Evolutionary conservation across 1,140 invertebrate genomes (phyloP), one percentile per base, ranked within the genome.

Genomic region (Scaptomyza graminum): DNA sequence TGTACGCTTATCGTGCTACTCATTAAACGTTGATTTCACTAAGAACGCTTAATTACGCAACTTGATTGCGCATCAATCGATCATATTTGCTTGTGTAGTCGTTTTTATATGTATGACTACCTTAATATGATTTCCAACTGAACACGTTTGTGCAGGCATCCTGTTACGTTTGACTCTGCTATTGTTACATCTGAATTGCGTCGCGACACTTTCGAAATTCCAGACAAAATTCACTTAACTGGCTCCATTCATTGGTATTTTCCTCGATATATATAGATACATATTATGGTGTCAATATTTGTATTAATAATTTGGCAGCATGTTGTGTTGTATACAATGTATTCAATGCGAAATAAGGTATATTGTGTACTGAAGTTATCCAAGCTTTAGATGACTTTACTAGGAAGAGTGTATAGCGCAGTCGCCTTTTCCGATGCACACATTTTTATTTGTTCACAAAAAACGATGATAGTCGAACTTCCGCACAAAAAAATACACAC

Each of bases 231-330:
- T 25, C 12, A 16, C 39, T 22, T 41, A 12, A 55, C 16, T 3
- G 16, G 34, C 7, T 41, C 3, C 4, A 25, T 25, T 43, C 7
- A 11, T 43, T 43, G 18, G 8, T 25, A 55, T 55, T 43, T 55
- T 55, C 3, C 5, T 22, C 31, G 1, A 6, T 9, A 9, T 34
- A 28, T 6, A 28, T 37, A 12, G 3, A 3, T 22, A 11, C 12
- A 5, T 41, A 41, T 43, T 55, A 43, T 13, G 18, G 15, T 60
- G 39, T 61, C 22, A 18, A 46, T 39, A 37, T 62, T 39, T 44
- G 1, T n/a, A n/a, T n/a, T 37, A 25, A 52, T 50, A 34, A 18
- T 31, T 51, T 43, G 22, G 2, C 13, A 54, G 31, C 13, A n/a
- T 60, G 60, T 25, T 43, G 50, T 46, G 18, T 22, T 22, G 7